phyloP scores from a whole-genome alignment of 2,888 invertebrate species.

The Theristus sp. region DNA sequence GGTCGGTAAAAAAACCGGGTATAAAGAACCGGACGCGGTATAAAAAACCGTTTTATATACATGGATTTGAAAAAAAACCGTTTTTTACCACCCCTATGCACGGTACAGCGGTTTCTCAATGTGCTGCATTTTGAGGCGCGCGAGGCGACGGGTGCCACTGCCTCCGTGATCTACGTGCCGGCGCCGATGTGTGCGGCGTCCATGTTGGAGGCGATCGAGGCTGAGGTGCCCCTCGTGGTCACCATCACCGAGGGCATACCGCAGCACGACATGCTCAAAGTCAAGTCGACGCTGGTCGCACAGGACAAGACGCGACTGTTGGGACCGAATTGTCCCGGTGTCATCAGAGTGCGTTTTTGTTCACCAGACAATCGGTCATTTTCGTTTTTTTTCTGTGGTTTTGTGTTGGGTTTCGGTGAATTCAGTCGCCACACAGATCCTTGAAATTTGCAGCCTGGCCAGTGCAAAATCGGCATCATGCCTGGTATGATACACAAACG shows the following conservation, averaged over 20 bases:
- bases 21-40: too few species aligned
- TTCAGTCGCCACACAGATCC: too few species aligned
- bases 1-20: too few species aligned
- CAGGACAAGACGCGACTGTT: slow-evolving; percentile 80
- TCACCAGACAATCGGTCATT: too few species aligned
- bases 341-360: slow-evolving; percentile 54
- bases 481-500: slow-evolving; percentile 89
- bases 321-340: slow-evolving; percentile 97
- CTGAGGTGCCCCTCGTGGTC: slow-evolving; percentile 45
- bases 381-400: too few species aligned
- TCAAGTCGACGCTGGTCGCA: slow-evolving; percentile 50
- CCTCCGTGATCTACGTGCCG: slow-evolving; percentile 89
- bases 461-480: slow-evolving; percentile 98
- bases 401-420: too few species aligned
- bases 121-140: neutral
- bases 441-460: slow-evolving; percentile 41
- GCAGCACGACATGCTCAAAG: slow-evolving; percentile 82
- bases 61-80: too few species aligned
- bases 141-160: slow-evolving; percentile 54
- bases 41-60: too few species aligned
- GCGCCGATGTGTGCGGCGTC: slow-evolving; percentile 72
- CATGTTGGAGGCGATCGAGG: slow-evolving; percentile 37
- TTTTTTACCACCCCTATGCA: too few species aligned
- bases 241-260: slow-evolving; percentile 72
- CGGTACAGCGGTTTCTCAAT: too few species aligned